Percentiles rank a stretch among this genome's conserved stretches.
Evolutionary conservation across 2,113 vertebrate species (phyloP).

Genomic region (Glareola pratincola): DNA sequence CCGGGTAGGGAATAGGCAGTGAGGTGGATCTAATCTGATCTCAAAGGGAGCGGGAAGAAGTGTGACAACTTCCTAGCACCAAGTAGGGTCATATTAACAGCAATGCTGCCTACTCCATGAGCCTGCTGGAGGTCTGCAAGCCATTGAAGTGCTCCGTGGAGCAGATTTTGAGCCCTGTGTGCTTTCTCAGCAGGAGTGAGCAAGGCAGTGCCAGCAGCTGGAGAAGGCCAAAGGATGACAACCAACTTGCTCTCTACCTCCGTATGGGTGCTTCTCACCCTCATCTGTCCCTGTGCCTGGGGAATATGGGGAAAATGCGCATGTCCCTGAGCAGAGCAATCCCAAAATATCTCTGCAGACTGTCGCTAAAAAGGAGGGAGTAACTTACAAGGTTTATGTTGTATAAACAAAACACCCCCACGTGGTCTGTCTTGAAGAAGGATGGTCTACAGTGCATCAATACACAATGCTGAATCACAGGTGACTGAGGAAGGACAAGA

Average conservation of each 20-base stretch:
- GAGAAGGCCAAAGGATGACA: background rate
- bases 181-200: background rate
- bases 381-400: background rate
- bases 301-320: background rate
- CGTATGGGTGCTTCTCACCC: background rate
- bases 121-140: background rate
- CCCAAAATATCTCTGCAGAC: background rate
- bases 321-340: background rate
- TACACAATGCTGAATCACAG: background rate
- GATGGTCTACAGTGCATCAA: background rate
- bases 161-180: background rate
- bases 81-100: background rate
- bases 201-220: background rate
- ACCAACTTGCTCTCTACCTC: background rate
- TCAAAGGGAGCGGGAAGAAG: background rate
- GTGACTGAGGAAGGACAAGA: background rate
- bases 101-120: background rate
- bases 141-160: fast-evolving
- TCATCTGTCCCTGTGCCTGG: background rate
- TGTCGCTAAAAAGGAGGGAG: background rate
- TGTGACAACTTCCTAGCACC: background rate
- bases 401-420: background rate
- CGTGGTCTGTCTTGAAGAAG: background rate
- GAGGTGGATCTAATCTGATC: background rate
- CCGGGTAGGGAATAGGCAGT: background rate